These are phyloP conservation scores for Kryptopterus vitreolus DNA, from an alignment of 2,797 vertebrate species.

Conservation along the genomic window DNA sequence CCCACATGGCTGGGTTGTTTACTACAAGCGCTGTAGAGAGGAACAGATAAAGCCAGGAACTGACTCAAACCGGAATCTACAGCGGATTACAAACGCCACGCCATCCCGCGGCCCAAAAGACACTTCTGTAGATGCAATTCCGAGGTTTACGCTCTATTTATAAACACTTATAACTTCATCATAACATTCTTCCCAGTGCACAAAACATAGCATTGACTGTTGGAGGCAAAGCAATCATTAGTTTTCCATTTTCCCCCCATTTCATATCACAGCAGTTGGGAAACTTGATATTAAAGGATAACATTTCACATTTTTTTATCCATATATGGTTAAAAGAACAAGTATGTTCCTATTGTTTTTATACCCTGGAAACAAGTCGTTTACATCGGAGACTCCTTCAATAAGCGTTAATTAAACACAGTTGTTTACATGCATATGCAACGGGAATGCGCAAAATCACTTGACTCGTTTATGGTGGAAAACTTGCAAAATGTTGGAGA, in stretches of 20 bases:
- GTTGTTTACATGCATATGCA: neutral
- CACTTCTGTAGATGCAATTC: neutral
- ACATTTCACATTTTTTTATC: neutral
- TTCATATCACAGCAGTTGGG: too few species aligned
- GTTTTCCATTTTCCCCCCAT: too few species aligned
- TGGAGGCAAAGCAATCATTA: too few species aligned
- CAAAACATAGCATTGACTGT: neutral
- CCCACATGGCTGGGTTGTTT: conserved; percentile 77
- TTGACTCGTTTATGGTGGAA: too few species aligned
- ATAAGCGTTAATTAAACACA: neutral
- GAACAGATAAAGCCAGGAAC: conserved; percentile 57
- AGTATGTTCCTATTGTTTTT: neutral
- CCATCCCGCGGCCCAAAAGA: neutral
- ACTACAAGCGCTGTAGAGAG: conserved; percentile 63
- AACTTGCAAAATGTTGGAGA: too few species aligned
- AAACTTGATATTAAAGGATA: neutral
- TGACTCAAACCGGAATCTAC: neutral
- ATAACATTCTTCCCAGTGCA: neutral
- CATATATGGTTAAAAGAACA: neutral
- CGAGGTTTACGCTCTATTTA: neutral
- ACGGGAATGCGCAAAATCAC: too few species aligned
- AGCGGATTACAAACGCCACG: neutral
- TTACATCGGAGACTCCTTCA: neutral
- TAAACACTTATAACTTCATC: neutral
- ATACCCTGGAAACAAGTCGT: too few species aligned